Percentiles rank a stretch among this genome's conserved stretches.
Conservation (phyloP, 2,113 vertebrate genomes). For the Istiophorus platypterus region DNA sequence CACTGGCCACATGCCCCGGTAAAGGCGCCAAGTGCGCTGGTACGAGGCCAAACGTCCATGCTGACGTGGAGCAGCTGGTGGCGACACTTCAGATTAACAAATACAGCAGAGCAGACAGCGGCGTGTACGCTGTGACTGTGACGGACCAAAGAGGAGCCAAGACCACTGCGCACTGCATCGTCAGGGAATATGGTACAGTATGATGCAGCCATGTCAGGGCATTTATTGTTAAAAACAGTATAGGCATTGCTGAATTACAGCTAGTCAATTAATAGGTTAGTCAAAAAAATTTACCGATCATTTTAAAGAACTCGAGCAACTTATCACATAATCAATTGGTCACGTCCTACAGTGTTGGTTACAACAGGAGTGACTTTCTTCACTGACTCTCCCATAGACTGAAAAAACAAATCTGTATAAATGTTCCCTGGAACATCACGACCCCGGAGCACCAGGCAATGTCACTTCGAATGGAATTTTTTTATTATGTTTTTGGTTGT, state of each 20-base stretch:
- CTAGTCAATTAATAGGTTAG: background rate
- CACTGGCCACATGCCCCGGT: slow-evolving; percentile 72
- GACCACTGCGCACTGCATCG: slow-evolving; percentile 63
- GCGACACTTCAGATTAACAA: slow-evolving; percentile 60
- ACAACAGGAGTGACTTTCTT: background rate
- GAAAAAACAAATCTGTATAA: background rate
- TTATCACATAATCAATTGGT: background rate
- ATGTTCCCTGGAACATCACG: background rate
- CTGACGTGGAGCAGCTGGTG: slow-evolving; percentile 55
- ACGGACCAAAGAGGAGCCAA: slow-evolving; percentile 59
- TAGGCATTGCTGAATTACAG: background rate
- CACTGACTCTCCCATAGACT: background rate
- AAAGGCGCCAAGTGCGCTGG: slow-evolving; percentile 47
- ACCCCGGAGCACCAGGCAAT: background rate
- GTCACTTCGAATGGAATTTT: too few species aligned
- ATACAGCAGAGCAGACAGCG: slow-evolving; percentile 68
- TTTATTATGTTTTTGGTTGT: too few species aligned
- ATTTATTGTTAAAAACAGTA: background rate
- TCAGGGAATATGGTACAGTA: slow-evolving; percentile 81
- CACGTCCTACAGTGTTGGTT: background rate
- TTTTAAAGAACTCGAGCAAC: background rate
- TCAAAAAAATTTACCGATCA: background rate
- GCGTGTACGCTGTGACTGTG: slow-evolving; percentile 78
- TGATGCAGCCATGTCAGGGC: background rate
- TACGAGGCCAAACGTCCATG: slow-evolving; percentile 15